Evolutionary conservation across 2,113 vertebrate genomes (phyloP), one percentile per base, ranked within the genome.

Genomic region (Actenoides hombroni): DNA sequence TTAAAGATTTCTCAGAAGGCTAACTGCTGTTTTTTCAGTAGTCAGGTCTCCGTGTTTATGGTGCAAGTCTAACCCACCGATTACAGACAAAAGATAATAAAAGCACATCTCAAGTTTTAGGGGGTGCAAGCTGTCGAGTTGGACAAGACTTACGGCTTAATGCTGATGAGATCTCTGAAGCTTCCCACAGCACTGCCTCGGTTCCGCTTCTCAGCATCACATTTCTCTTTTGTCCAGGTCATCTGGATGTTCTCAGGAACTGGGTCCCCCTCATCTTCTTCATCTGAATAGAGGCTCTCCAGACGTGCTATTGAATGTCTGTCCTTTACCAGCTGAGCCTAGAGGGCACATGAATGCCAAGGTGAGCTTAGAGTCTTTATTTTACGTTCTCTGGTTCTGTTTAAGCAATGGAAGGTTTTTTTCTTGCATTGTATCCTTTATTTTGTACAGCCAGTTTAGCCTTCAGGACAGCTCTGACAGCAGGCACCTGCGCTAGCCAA

Each of bases 291-390:
- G 65, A 99, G 97, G 93, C 99, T 99, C 59, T 99, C 99, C 92
- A 99, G 98, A 26, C 99, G 98, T 69, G 99, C 98, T 93, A 99
- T 95, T 3, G 99, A 99, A 96, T 99, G 99, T 92, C 99, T 98
- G 97, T 99, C 99, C 93, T 99, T 99, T 13, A 99, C 98, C 71
- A 99, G 96, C 95, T 99, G 99, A 91, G 99, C 99, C 99, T 99
- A 82, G 24, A 64, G 29, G 68, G n/a, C 53, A 71, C 14, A 14
- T 0, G 29, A 79, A 63, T 6, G 13, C 65, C 68, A 49, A 28
- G 21, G 15, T 53, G 40, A 90, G 56, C 29, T 74, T 37, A 10
- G 25, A 73, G 31, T 44, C 9, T 31, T 63, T 9, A 33, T 42
- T 75, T 59, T 61, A 67, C 5, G 0, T 64, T 69, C 24, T n/a